These are phyloP conservation scores for Brenthis daphne DNA, from an alignment of 2,888 invertebrate genomes.

Conservation along the genomic window DNA sequence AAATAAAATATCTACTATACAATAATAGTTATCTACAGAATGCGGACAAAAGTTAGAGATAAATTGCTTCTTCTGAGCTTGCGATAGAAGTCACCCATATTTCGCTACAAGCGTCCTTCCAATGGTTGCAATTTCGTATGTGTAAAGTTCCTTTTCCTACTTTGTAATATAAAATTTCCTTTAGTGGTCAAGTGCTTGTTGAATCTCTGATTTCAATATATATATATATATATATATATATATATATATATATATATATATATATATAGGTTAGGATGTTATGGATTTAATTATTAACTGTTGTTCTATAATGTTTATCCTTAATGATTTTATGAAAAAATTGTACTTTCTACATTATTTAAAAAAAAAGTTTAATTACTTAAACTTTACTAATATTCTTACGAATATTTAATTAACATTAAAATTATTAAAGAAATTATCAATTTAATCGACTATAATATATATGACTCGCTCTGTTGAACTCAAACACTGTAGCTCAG, in stretches of 20 bases:
- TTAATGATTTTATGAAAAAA: neutral
- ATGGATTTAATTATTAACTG: slow-evolving; percentile 57
- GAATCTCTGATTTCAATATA: slow-evolving; percentile 56
- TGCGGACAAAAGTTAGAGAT: slow-evolving; percentile 52
- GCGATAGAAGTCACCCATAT: slow-evolving; percentile 53
- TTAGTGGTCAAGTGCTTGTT: slow-evolving; percentile 54
- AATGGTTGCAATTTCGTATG: slow-evolving; percentile 61
- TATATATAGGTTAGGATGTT: slow-evolving; percentile 53
- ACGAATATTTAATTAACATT: no score
- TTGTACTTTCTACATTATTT: no score
- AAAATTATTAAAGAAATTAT: no score
- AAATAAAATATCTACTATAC: no score
- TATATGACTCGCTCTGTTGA: no score
- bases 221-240: no score
- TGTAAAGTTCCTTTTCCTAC: slow-evolving; percentile 58
- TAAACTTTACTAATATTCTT: no score
- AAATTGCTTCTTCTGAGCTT: slow-evolving; percentile 50
- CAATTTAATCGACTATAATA: no score
- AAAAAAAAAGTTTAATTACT: no score
- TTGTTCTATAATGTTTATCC: slow-evolving; percentile 44
- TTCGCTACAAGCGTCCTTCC: slow-evolving; percentile 49
- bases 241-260: no score
- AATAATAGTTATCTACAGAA: slow-evolving; percentile 46
- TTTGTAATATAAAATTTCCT: slow-evolving; percentile 70
- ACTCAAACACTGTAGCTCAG: no score